Evolutionary conservation across 2,797 vertebrate species (phyloP).

Genomic region (Hipposideros larvatus): DNA sequence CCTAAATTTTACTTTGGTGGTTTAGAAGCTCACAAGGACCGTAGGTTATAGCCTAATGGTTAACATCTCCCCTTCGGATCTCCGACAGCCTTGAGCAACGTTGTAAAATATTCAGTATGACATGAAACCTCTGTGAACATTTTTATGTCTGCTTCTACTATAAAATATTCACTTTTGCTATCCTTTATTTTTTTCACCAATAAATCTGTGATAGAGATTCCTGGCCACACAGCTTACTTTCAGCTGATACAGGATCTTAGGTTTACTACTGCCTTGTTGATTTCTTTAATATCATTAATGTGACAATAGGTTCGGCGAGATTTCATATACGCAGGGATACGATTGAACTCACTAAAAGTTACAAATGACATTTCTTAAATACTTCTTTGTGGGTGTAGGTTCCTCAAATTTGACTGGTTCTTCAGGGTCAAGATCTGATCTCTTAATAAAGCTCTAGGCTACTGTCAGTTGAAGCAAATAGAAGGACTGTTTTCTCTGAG

Average conservation of each 20-base stretch:
- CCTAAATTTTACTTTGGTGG: background rate
- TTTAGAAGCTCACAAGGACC: rapidly evolving
- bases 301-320: conserved; percentile 91
- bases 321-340: conserved; percentile 91
- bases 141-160: conserved; percentile 94
- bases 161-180: conserved; percentile 92
- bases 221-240: conserved; percentile 86
- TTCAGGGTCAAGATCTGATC: background rate
- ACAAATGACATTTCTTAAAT: conserved; percentile 76
- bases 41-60: conserved; percentile 90
- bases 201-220: conserved; percentile 91
- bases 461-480: conserved; percentile 66
- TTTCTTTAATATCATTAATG: conserved; percentile 90
- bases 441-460: rapidly evolving
- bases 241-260: conserved; percentile 92
- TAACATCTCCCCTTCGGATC: conserved; percentile 87
- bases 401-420: background rate
- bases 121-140: conserved; percentile 91
- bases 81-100: conserved; percentile 93
- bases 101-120: conserved; percentile 92
- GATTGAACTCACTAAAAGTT: conserved; percentile 74
- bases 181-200: conserved; percentile 92
- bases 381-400: background rate
- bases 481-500: conserved; percentile 79
- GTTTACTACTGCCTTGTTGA: conserved; percentile 92